phyloP scores from a whole-genome alignment of 1,140 invertebrate genomes.

The Drosophila teissieri region DNA sequence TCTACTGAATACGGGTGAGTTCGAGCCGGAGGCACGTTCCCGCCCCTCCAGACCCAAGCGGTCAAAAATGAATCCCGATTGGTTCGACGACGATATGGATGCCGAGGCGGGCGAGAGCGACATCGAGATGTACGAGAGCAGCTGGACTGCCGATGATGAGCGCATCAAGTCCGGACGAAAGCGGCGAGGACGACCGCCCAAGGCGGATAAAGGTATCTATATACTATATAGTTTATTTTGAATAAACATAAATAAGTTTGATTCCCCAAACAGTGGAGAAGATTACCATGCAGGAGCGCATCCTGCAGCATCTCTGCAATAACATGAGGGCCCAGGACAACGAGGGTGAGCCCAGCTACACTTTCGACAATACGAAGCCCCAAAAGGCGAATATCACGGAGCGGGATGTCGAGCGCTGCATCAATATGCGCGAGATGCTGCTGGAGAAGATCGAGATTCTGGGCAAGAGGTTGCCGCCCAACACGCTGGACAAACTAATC shows the following conservation, averaged over 20 bases:
- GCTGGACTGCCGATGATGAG: conserved; percentile 86
- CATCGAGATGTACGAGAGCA: conserved; percentile 48
- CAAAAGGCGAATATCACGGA: conserved; percentile 46
- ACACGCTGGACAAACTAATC: conserved; percentile 98
- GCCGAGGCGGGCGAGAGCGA: conserved; percentile 55
- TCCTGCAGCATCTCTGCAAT: conserved; percentile 45
- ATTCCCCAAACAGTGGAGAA: conserved; percentile 35
- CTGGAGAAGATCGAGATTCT: conserved; percentile 93
- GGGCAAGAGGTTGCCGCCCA: conserved; percentile 95
- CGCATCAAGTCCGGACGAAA: conserved; percentile 88
- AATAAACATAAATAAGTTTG: background rate
- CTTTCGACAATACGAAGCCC: conserved; percentile 2
- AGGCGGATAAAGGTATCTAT: conserved; percentile 86
- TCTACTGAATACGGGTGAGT: conserved; percentile 61
- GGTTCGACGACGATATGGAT: conserved; percentile 61
- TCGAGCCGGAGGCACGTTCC: conserved; percentile 70
- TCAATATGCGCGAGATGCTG: conserved; percentile 94
- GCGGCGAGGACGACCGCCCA: conserved; percentile 68
- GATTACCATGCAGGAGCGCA: conserved; percentile 62
- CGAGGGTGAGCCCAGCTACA: background rate
- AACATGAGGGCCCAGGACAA: conserved; percentile 45
- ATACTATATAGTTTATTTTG: background rate
- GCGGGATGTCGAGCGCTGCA: conserved; percentile 85
- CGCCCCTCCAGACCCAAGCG: conserved; percentile 17
- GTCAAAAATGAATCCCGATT: conserved; percentile 30